Percentiles rank a stretch among this genome's conserved stretches.
These are phyloP conservation scores for Enteromius mattozi DNA, from an alignment of 2,797 vertebrate genomes.

Conservation along the genomic window DNA sequence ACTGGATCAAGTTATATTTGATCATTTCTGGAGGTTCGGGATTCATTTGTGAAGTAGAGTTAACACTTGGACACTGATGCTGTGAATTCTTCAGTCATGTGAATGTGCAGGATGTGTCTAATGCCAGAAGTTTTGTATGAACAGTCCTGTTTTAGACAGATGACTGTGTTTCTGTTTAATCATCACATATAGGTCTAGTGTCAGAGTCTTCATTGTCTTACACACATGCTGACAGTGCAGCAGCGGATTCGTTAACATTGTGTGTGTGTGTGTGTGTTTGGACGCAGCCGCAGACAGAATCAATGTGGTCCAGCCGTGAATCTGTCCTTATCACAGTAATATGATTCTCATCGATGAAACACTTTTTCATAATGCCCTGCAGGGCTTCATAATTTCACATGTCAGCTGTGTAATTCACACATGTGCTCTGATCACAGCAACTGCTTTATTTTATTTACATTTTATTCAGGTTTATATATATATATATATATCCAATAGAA, in stretches of 20 bases:
- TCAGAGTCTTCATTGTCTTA: constrained; percentile 8
- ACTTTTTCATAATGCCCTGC: constrained; percentile 79
- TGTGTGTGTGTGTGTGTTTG: constrained; percentile 41
- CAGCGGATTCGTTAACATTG: constrained; percentile 49
- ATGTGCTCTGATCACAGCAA: neutral
- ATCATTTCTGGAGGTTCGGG: neutral
- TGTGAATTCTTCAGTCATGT: neutral
- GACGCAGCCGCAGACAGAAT: constrained; percentile 63
- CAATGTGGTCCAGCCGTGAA: constrained; percentile 74
- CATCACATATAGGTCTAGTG: neutral
- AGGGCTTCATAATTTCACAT: constrained; percentile 73
- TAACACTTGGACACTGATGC: neutral
- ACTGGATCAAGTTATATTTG: neutral
- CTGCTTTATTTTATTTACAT: too few species aligned
- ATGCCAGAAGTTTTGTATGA: neutral
- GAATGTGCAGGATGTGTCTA: neutral
- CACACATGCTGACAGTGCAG: constrained; percentile 29
- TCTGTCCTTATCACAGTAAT: constrained; percentile 83
- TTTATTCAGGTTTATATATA: too few species aligned
- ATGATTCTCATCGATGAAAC: constrained; percentile 82
- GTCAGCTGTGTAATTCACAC: constrained; percentile 54
- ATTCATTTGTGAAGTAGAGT: neutral
- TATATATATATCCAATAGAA: too few species aligned
- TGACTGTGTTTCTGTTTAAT: neutral
- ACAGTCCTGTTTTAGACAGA: neutral